Conservation (phyloP, 2,888 invertebrate species). For the Endotricha flammealis region DNA sequence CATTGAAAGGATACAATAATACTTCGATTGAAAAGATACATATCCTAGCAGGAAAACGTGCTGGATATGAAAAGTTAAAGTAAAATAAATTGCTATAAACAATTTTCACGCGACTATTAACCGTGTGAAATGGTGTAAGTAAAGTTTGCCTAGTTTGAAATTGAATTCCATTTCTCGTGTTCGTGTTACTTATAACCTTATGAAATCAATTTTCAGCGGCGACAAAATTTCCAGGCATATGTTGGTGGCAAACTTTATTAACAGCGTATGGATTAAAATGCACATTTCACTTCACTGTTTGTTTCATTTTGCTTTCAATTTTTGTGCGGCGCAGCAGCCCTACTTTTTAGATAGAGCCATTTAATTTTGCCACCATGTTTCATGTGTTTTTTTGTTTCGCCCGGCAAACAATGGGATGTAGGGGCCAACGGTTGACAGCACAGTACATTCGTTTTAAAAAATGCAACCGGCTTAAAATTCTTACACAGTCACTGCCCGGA, state of each 20-base stretch:
- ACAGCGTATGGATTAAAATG: background rate
- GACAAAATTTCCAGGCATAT: no score
- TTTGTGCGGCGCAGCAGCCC: background rate
- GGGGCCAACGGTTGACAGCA: slow-evolving; percentile 9
- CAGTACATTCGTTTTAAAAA: slow-evolving; percentile 22
- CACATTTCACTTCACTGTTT: background rate
- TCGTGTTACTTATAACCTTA: no score
- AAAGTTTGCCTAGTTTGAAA: no score
- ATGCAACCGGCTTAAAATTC: slow-evolving; percentile 36
- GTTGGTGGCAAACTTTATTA: background rate
- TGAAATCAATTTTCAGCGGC: no score
- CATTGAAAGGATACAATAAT: no score
- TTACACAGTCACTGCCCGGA: slow-evolving; percentile 39
- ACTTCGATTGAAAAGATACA: no score
- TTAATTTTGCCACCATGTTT: slow-evolving; percentile 12
- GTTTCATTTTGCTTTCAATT: background rate
- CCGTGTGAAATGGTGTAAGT: no score
- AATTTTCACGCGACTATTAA: no score
- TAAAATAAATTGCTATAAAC: no score
- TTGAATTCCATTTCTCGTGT: no score
- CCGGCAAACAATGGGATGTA: slow-evolving; percentile 4
- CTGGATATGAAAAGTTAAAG: no score
- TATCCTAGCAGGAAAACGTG: no score
- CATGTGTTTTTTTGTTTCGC: slow-evolving; percentile 10
- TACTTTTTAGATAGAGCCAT: slow-evolving; percentile 11